Percentiles rank a stretch among this genome's conserved stretches.
phyloP scores from a whole-genome alignment of 2,888 invertebrate genomes.

The Nowickia ferox region DNA sequence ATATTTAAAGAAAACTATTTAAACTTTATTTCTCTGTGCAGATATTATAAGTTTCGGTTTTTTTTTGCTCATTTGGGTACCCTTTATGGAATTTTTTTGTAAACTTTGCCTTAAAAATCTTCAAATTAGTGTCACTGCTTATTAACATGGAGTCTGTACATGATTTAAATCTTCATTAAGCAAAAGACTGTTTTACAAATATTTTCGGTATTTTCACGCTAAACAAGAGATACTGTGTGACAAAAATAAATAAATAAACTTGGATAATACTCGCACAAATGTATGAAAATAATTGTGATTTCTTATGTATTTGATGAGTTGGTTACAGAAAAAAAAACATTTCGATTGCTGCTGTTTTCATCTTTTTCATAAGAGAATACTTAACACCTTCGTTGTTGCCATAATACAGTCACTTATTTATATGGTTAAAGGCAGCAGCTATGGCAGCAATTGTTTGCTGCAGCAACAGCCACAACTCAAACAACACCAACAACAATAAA shows the following conservation, averaged over 20 bases:
- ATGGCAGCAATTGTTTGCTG: neutral
- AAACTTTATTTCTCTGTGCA: too few relatives aligned
- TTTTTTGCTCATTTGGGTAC: too few relatives aligned
- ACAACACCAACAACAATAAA: slow-evolving; percentile 7
- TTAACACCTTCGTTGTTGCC: slow-evolving; percentile 53
- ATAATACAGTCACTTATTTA: slow-evolving; percentile 29
- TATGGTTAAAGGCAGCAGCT: slow-evolving; percentile 23
- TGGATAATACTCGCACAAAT: neutral
- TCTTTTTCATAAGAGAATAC: slow-evolving; percentile 23
- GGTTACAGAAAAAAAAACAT: neutral
- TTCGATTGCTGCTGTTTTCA: neutral
- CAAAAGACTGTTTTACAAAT: neutral
- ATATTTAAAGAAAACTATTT: too few relatives aligned
- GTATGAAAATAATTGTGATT: slow-evolving; percentile 25
- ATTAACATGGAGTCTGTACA: neutral
- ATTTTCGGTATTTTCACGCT: neutral
- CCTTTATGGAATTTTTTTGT: too few relatives aligned
- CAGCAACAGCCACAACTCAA: slow-evolving; percentile 7
- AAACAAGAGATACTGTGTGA: neutral
- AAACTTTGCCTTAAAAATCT: neutral
- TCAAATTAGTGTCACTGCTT: too few relatives aligned
- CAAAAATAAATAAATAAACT: slow-evolving; percentile 7
- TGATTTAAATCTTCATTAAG: neutral
- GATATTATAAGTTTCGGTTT: too few relatives aligned
- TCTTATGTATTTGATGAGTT: slow-evolving; percentile 39